Evolutionary conservation across 2,888 invertebrate species (phyloP).

Genomic region (Candidula unifasciata): DNA sequence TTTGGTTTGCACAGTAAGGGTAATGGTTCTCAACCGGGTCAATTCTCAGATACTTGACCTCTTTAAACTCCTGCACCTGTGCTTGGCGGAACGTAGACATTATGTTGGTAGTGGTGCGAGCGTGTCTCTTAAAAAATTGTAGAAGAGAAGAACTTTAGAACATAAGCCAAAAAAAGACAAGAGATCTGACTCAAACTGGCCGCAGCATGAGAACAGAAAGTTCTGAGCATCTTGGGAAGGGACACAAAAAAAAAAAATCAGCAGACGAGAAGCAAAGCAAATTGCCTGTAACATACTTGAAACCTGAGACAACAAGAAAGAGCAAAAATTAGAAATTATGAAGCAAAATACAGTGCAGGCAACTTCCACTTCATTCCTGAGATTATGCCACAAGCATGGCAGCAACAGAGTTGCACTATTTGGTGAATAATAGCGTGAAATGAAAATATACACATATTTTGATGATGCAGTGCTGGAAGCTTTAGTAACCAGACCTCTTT

Average conservation of each 20-base stretch:
- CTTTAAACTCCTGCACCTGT: slow-evolving; percentile 81
- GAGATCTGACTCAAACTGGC: not conserved
- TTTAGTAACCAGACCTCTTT: slow-evolving; percentile 78
- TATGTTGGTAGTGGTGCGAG: slow-evolving; percentile 79
- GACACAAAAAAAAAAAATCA: not conserved
- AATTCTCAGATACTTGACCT: slow-evolving; percentile 69
- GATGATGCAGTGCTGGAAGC: slow-evolving; percentile 39
- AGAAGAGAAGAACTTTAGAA: not conserved
- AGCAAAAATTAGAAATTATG: slow-evolving; percentile 5
- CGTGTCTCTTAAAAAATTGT: slow-evolving; percentile 59
- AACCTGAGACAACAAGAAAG: not conserved
- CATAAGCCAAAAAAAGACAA: not conserved
- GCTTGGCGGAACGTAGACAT: slow-evolving; percentile 80
- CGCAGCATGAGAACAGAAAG: not conserved
- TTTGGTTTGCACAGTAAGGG: not conserved
- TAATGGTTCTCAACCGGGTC: not conserved
- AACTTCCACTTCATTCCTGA: slow-evolving; percentile 39
- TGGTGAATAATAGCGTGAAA: slow-evolving; percentile 14
- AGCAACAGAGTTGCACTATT: not conserved
- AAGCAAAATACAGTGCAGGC: slow-evolving; percentile 22
- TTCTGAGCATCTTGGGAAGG: not conserved
- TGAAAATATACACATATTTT: slow-evolving; percentile 19
- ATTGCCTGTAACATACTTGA: not conserved
- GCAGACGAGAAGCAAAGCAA: not conserved
- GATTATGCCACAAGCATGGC: not conserved